Evolutionary conservation across 2,113 vertebrate species (phyloP), one percentile per base, ranked within the genome.

Genomic region (Cichladusa arquata): DNA sequence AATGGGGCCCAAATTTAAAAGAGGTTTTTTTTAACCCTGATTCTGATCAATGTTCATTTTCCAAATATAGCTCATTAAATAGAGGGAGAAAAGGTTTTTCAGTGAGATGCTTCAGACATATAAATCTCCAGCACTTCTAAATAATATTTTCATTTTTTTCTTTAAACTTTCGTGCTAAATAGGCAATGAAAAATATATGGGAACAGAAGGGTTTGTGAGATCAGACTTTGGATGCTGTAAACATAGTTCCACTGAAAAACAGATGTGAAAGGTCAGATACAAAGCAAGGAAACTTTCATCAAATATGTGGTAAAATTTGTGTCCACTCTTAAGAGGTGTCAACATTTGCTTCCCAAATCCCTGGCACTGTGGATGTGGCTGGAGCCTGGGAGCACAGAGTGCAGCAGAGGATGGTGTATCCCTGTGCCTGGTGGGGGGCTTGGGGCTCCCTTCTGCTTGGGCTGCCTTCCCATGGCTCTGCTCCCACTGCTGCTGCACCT

Each of bases 401-500:
- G 26, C 20, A 54, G 83, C 66, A 40, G 40, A 14, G 11, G 50
- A 11, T 15, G 17, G 2, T 10, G 54, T 9, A 3, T 33, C 12
- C 20, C 0, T 14, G 40, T 14, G 16, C 54, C 36, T 42, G 12
- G 0, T 2, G 19, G 24, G 24, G 8, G 5, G 17, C 50, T 20
- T 0, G 36, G n/a, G 25, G 42, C 42, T 47, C 69, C 29, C 28
- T 48, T 48, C 9, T 12, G 31, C 50, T 31, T 1, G 20, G 33
- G 23, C 36, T 12, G 0, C 14, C 2, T 56, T 73, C 53, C 60
- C 33, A 2, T 7, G 50, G 65, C 80, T 64, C 57, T 15, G 54
- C 48, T 34, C 62, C 6, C 12, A 2, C 78, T 14, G 16, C 20
- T 8, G 18, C 79, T 34, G 29, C 1, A 6, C 42, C 95, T 95